Evolutionary conservation across 2,888 invertebrate species (phyloP).

Genomic region (Phytoseiulus persimilis): DNA sequence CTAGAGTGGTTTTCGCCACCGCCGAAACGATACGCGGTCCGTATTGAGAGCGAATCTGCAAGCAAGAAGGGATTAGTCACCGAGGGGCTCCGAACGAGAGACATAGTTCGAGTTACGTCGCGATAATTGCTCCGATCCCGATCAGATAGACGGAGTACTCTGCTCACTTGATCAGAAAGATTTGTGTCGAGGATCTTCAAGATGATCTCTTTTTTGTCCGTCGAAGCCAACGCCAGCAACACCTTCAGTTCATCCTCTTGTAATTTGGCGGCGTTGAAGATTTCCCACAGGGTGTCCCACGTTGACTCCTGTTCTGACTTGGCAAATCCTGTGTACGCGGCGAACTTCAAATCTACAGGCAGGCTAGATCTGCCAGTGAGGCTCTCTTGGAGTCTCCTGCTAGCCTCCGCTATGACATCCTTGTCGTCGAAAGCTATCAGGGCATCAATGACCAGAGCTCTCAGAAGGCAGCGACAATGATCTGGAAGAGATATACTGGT

Average conservation of each 20-base stretch:
- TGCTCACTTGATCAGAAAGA: background rate
- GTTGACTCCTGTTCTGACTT: background rate
- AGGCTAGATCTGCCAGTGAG: slow-evolving; percentile 57
- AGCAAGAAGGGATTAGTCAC: background rate
- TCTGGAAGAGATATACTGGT: slow-evolving; percentile 48
- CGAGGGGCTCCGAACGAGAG: no score
- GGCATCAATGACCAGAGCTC: slow-evolving; percentile 71
- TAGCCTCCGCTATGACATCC: slow-evolving; percentile 68
- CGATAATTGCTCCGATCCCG: background rate
- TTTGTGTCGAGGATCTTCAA: background rate
- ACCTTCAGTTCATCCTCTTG: background rate
- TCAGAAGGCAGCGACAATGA: slow-evolving; percentile 72
- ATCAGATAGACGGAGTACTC: background rate
- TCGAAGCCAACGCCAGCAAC: background rate
- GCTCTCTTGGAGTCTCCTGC: slow-evolving; percentile 62
- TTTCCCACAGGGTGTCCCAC: background rate
- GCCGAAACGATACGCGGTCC: background rate
- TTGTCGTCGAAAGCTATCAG: slow-evolving; percentile 73
- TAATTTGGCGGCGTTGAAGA: background rate
- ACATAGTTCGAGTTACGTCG: background rate
- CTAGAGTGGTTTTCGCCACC: background rate
- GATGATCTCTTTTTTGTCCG: background rate
- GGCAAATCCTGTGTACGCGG: slow-evolving; percentile 52
- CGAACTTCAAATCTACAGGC: slow-evolving; percentile 75
- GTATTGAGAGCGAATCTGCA: background rate